These are phyloP conservation scores for Ploceus nigricollis DNA, from an alignment of 2,113 vertebrate genomes.

Conservation along the genomic window DNA sequence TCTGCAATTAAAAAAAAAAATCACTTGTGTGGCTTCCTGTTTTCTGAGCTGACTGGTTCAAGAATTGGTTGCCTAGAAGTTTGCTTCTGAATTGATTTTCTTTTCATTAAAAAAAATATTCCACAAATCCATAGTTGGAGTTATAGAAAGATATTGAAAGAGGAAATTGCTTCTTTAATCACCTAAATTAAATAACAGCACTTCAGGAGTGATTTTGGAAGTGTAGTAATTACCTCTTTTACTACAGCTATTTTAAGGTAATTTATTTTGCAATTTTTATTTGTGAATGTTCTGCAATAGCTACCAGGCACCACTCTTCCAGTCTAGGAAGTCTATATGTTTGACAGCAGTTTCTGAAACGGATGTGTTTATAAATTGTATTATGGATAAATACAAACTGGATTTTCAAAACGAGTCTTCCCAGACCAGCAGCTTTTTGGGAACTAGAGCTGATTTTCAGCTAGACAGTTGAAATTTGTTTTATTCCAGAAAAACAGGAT, in stretches of 20 bases:
- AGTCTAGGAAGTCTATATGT: background rate
- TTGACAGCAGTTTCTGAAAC: background rate
- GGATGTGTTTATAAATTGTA: background rate
- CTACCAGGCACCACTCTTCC: background rate
- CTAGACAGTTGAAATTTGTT: background rate
- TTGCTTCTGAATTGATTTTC: background rate
- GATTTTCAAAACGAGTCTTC: background rate
- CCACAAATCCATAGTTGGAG: background rate
- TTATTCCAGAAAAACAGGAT: background rate
- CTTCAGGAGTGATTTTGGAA: background rate
- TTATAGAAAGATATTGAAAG: background rate
- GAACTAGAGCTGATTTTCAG: background rate
- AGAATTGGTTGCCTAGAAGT: background rate
- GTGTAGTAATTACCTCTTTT: background rate
- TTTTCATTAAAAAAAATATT: background rate
- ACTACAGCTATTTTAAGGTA: background rate
- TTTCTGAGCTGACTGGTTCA: background rate
- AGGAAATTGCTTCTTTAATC: background rate
- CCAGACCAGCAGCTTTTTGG: background rate
- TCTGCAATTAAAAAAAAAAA: background rate
- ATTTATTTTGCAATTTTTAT: background rate
- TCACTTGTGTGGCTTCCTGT: background rate
- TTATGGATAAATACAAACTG: background rate
- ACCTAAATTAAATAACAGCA: background rate
- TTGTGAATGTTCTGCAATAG: background rate